Evolutionary conservation across 2,888 invertebrate species (phyloP).

Genomic region (Philereme vetulata): DNA sequence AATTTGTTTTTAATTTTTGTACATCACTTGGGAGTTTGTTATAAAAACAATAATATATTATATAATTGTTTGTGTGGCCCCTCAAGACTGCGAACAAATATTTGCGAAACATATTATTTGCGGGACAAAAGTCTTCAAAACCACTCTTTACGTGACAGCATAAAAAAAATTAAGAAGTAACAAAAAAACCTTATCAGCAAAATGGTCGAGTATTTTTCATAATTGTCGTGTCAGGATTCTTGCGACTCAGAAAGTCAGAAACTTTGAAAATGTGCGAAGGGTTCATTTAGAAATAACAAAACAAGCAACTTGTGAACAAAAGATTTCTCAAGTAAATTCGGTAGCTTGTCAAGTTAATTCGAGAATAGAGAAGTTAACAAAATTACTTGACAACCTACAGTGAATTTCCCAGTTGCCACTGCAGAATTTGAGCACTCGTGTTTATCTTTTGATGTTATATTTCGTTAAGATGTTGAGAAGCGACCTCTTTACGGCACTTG

Average conservation of each 20-base stretch:
- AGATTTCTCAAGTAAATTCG: background rate
- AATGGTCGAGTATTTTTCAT: too few relatives aligned
- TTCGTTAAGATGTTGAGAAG: slow-evolving; percentile 2
- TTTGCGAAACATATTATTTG: too few relatives aligned
- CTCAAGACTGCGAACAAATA: too few relatives aligned
- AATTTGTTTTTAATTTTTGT: too few relatives aligned
- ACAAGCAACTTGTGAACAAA: slow-evolving; percentile 21
- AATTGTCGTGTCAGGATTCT: slow-evolving; percentile 15
- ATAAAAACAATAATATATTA: too few relatives aligned
- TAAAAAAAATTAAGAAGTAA: too few relatives aligned
- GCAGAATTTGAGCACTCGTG: slow-evolving; percentile 7
- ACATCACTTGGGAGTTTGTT: too few relatives aligned
- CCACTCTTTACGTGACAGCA: too few relatives aligned
- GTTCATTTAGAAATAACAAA: slow-evolving; percentile 16
- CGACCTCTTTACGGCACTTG: slow-evolving; percentile 3
- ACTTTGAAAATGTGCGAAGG: slow-evolving; percentile 27
- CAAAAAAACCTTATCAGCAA: too few relatives aligned
- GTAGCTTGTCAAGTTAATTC: slow-evolving; percentile 29
- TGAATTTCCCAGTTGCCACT: slow-evolving; percentile 9
- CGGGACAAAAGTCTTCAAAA: too few relatives aligned
- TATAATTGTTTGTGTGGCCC: too few relatives aligned
- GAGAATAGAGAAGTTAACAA: slow-evolving; percentile 21
- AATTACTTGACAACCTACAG: slow-evolving; percentile 7
- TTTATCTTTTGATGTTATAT: slow-evolving; percentile 14
- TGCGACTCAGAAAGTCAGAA: slow-evolving; percentile 13